Evolutionary conservation across 2,113 vertebrate species (phyloP), one percentile per base, ranked within the genome.

Genomic region (Chlamydotis undulata): DNA sequence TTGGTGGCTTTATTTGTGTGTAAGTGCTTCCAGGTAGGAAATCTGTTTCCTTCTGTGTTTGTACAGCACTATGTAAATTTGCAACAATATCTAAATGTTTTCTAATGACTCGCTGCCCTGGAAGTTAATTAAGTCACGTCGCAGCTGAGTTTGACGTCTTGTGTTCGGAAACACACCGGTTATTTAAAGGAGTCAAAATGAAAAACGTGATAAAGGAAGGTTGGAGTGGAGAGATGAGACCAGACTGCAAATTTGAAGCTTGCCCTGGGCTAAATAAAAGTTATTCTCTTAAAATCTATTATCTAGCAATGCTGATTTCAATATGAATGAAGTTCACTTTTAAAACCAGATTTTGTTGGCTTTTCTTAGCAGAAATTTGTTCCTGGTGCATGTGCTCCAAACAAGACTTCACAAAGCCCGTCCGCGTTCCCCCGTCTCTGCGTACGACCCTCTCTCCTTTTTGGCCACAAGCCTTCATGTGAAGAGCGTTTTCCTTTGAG

Each of bases 211-310:
- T 80, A 6, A 10, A 67, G 89, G 23, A 55, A 63, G 43, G 68
- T 52, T 77, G 14, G 75, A 88, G 75, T 59, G 75, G 47, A 19
- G 82, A 33, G 79, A 81, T 94, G 90, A 95, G 85, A 78, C 63
- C 55, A 35, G 92, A 92, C 75, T 94, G 64, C 85, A 94, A 63
- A 94, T 96, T 22, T 7, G 35, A n/a, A 79, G 53, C 82, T 76
- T 31, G 18, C 74, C 67, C 29, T 41, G 15, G 63, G 70, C 70
- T 73, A 57, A 70, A 74, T 37, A 19, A 24, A 90, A 89, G 52
- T 74, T 53, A 47, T 63, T 70, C 50, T 90, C 55, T 56, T 12
- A 43, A 65, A 88, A 67, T 74, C 78, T 19, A 0, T 87, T 76
- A 8, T 73, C 65, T 37, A 5, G 53, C 65, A 19, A 18, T 13